These are phyloP conservation scores for Marcusenius ussheri DNA, from an alignment of 2,113 vertebrate species.

Conservation along the genomic window DNA sequence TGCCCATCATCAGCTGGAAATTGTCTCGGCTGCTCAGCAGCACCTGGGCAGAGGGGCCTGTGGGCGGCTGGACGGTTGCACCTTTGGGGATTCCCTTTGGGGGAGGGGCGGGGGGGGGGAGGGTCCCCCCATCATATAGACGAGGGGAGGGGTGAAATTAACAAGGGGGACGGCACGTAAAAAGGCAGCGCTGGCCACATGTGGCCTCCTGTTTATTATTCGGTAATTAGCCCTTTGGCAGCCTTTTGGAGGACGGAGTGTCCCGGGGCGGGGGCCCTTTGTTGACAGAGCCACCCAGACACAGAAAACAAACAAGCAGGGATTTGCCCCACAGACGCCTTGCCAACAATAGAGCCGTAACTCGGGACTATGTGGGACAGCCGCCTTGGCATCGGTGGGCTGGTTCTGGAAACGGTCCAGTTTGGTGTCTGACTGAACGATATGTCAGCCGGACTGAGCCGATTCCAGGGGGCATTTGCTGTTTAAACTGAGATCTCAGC, in stretches of 20 bases:
- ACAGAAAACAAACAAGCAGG: conserved; percentile 34
- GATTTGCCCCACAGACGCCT: conserved; percentile 23
- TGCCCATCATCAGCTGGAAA: conserved; percentile 43
- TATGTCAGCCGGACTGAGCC: background rate
- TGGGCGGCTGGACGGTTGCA: background rate
- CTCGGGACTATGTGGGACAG: conserved; percentile 5
- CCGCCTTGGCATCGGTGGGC: conserved; percentile 13
- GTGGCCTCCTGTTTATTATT: conserved; percentile 47
- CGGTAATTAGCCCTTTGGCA: conserved; percentile 51
- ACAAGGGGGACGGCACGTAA: conserved; percentile 26
- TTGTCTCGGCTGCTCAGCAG: conserved; percentile 28
- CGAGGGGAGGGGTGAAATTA: conserved; percentile 27
- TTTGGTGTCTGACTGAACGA: conserved; percentile 4
- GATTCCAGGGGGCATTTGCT: background rate
- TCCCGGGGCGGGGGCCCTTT: conserved; percentile 34
- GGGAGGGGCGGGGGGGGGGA: background rate
- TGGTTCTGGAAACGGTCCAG: background rate
- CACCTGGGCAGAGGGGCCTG: conserved; percentile 39
- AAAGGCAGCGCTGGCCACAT: conserved; percentile 35
- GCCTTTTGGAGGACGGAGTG: conserved; percentile 34
- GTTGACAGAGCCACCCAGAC: conserved; percentile 43
- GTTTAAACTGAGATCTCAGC: background rate
- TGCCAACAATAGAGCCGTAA: conserved; percentile 23
- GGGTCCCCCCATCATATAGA: background rate
- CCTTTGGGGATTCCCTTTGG: conserved; percentile 27